Evolutionary conservation across 2,888 invertebrate species (phyloP), one percentile per base, ranked within the genome.

Genomic region (Caenorhabditis sp.): DNA sequence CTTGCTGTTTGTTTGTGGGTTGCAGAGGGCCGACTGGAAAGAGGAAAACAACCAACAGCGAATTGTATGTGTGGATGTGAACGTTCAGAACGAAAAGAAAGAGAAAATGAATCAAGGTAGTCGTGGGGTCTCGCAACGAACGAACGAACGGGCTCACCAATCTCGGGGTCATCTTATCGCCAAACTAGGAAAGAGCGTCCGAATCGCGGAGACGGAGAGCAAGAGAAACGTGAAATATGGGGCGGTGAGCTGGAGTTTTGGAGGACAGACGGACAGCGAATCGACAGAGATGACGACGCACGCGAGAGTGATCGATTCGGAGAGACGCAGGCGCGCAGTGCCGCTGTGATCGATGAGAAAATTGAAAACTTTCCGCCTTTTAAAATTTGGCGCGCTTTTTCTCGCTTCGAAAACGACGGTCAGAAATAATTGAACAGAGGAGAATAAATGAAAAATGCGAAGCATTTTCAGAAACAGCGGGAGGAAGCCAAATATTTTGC

Each of bases 1-100:
- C 30, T 15, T 52, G 52, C 22, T 52, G 35, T 52, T 52, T 52
- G 32, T 52, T 52, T 35, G 52, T 30, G 48, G 48, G 30, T 48
- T 48, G 48, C 48, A 48, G 48, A 48, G 41, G 11, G 15, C 3
- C 27, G 52, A 27, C n/a, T 8, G 17, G 32, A 43, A 30, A 41
- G 26, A 27, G 13, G 17, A 30, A 39, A 39, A 26, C 41, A 48
- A 65, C 11, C 48, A 17, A 17, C 41, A 24, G 48, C 27, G 30
- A 24, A 46, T 26, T n/a, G n/a, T n/a, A n/a, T n/a, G n/a, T n/a
- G n/a, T n/a, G n/a, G n/a, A n/a, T n/a, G n/a, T n/a, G n/a, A n/a
- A n/a, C n/a, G n/a, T n/a, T n/a, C n/a, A n/a, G 26, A 46, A 26
- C 27, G 13, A 6, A 17, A 24, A 45, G 45, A 24, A 20, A 24